Evolutionary conservation across 2,888 invertebrate genomes (phyloP).

Genomic region (Muschampia plurimacula): DNA sequence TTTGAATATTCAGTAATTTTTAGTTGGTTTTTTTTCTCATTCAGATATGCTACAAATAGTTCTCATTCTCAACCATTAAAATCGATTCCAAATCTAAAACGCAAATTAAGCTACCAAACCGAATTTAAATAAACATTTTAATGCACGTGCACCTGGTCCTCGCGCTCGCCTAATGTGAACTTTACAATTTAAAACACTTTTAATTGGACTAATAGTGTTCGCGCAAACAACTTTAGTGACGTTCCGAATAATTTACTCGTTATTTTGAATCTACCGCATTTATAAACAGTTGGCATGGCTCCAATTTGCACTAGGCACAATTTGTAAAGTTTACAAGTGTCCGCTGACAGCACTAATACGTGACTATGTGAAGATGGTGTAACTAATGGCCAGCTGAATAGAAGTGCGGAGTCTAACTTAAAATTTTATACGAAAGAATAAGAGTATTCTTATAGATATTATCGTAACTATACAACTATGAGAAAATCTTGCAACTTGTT

Average conservation of each 20-base stretch:
- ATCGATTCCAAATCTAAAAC: no score
- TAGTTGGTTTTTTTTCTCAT: no score
- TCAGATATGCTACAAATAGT: no score
- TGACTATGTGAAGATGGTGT: conserved; percentile 57
- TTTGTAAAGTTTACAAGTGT: conserved; percentile 63
- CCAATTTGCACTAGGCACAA: conserved; percentile 66
- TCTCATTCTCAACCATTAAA: no score
- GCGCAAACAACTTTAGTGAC: conserved; percentile 35
- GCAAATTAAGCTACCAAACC: neutral
- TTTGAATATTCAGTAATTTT: no score
- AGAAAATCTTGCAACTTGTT: no score
- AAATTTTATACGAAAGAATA: neutral
- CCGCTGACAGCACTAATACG: conserved; percentile 69
- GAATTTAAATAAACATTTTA: neutral
- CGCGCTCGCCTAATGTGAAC: neutral
- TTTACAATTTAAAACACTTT: conserved; percentile 29
- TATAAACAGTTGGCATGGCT: conserved; percentile 72
- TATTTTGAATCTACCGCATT: conserved; percentile 69
- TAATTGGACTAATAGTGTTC: conserved; percentile 30
- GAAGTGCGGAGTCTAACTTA: neutral
- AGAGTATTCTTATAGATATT: no score
- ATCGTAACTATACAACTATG: no score
- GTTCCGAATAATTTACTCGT: conserved; percentile 66
- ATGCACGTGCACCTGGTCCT: neutral
- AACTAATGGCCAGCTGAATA: conserved; percentile 1